Evolutionary conservation across 2,113 vertebrate species (phyloP).

Genomic region (Perognathus longimembris): DNA sequence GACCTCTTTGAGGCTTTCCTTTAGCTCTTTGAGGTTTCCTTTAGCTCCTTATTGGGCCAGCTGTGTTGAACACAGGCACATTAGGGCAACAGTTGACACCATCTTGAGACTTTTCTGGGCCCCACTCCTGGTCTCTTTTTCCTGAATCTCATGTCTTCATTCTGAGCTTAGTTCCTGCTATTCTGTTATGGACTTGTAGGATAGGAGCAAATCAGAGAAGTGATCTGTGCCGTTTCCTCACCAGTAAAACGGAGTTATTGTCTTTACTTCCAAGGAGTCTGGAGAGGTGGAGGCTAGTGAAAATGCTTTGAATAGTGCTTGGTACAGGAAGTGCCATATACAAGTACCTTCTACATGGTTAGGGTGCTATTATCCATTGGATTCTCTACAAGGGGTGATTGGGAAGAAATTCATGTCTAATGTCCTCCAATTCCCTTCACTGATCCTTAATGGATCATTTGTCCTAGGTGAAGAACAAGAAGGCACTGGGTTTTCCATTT

Average conservation of each 20-base stretch:
- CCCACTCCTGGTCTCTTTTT: not conserved
- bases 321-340: not conserved
- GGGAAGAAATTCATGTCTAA: not conserved
- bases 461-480: not conserved
- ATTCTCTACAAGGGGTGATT: not conserved
- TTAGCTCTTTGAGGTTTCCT: too few species aligned
- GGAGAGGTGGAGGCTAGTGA: not conserved
- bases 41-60: not conserved
- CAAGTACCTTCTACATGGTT: not conserved
- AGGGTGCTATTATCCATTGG: not conserved
- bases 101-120: not conserved
- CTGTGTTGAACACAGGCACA: not conserved
- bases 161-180: not conserved
- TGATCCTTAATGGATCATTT: slow-evolving; percentile 11
- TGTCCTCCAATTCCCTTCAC: not conserved
- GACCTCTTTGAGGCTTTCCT: too few species aligned
- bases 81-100: not conserved
- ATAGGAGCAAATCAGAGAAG: not conserved
- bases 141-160: not conserved
- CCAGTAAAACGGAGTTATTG: not conserved
- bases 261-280: not conserved
- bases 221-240: not conserved
- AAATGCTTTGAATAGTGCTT: not conserved
- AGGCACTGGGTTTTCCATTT: not conserved
- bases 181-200: not conserved